Evolutionary conservation across 2,797 vertebrate genomes (phyloP).

Genomic region (Cetoscarus ocellatus): DNA sequence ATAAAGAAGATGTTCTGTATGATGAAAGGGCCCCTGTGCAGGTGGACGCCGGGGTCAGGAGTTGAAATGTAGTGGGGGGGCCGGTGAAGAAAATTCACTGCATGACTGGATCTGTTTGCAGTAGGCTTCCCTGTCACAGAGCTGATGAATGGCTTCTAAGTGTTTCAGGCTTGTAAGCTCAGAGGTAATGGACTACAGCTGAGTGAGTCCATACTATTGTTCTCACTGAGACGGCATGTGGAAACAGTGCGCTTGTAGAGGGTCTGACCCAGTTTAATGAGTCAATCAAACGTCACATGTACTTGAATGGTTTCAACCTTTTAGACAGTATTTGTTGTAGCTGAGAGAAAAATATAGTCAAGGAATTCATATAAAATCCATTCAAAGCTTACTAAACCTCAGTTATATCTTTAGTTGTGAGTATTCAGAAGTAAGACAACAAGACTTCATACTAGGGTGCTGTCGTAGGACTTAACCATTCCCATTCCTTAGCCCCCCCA

Average conservation of each 20-base stretch:
- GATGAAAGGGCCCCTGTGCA: slow-evolving; percentile 74
- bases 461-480: too few species aligned
- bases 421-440: too few species aligned
- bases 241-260: slow-evolving; percentile 42
- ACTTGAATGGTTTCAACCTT: slow-evolving; percentile 21
- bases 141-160: slow-evolving; percentile 75
- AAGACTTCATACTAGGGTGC: too few species aligned
- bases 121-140: slow-evolving; percentile 63
- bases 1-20: slow-evolving; percentile 67
- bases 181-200: slow-evolving; percentile 76
- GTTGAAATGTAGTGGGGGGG: slow-evolving; percentile 68
- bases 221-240: slow-evolving; percentile 56
- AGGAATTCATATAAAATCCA: too few species aligned
- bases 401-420: too few species aligned
- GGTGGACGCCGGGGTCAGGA: slow-evolving; percentile 75
- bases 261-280: slow-evolving; percentile 25
- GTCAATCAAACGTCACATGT: slow-evolving; percentile 27
- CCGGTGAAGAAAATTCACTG: slow-evolving; percentile 53
- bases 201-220: slow-evolving; percentile 62
- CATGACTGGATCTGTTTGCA: slow-evolving; percentile 75
- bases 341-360: neutral
- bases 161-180: slow-evolving; percentile 69
- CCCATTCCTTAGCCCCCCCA: too few species aligned
- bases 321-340: neutral
- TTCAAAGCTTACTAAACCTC: too few species aligned